A percentile compares a stretch with the other conserved stretches of the same genome.
Evolutionary conservation across 2,797 vertebrate species (phyloP).

Genomic region (Macroramphosus scolopax): DNA sequence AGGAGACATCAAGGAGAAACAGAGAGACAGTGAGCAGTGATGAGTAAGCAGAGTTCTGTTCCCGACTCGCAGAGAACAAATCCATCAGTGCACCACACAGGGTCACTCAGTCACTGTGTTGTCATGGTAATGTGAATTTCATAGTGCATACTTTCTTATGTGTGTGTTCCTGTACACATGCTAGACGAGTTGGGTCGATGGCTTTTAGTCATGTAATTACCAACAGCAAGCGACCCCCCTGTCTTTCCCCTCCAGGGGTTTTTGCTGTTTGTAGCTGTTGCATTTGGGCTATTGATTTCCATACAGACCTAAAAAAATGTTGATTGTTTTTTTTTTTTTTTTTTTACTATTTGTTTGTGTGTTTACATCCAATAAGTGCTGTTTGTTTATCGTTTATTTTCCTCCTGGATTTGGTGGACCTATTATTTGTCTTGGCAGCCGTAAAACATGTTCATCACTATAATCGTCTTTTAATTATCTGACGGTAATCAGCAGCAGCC

Average conservation of each 20-base stretch:
- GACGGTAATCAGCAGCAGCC: too few relatives aligned
- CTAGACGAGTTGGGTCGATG: slow-evolving; percentile 24
- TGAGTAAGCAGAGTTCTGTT: slow-evolving; percentile 61
- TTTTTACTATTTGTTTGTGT: too few relatives aligned
- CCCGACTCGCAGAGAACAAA: slow-evolving; percentile 28
- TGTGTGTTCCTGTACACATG: slow-evolving; percentile 10
- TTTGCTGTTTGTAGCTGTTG: slow-evolving; percentile 26
- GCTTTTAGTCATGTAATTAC: slow-evolving; percentile 36
- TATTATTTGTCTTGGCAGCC: too few relatives aligned
- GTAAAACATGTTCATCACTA: too few relatives aligned
- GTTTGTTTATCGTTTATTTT: too few relatives aligned
- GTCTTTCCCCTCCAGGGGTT: slow-evolving; percentile 9
- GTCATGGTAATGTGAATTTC: slow-evolving; percentile 39
- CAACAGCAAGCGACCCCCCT: neutral
- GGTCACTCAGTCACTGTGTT: slow-evolving; percentile 34
- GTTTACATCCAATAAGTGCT: too few relatives aligned
- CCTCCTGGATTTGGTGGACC: too few relatives aligned
- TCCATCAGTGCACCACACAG: slow-evolving; percentile 30
- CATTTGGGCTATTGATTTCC: slow-evolving; percentile 34
- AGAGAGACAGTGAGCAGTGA: slow-evolving; percentile 16
- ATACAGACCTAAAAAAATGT: slow-evolving; percentile 14
- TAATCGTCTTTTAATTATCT: too few relatives aligned
- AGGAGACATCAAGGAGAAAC: slow-evolving; percentile 52
- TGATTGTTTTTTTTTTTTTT: slow-evolving; percentile 13
- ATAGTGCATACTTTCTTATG: slow-evolving; percentile 21